Evolutionary conservation across 2,113 vertebrate genomes (phyloP).

Genomic region (Cranoglanis bouderius): DNA sequence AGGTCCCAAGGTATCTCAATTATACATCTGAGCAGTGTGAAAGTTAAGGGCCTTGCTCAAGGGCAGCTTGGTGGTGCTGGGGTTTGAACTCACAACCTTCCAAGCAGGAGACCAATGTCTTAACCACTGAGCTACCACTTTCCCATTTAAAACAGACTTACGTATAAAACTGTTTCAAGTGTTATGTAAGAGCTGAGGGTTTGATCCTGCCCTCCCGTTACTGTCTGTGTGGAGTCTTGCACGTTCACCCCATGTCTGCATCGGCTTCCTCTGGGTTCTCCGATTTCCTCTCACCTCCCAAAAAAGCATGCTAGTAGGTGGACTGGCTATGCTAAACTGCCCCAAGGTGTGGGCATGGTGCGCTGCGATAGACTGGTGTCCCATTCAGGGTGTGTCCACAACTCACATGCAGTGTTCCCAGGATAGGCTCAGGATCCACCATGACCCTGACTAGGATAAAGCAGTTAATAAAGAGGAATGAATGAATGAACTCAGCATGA

Average conservation of each 20-base stretch:
- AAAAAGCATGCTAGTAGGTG: not conserved
- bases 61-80: no score
- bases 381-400: not conserved
- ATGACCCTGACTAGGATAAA: not conserved
- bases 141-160: not conserved
- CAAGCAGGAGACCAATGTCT: no score
- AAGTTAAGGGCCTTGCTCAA: no score
- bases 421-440: not conserved
- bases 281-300: not conserved
- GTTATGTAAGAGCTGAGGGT: not conserved
- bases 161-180: not conserved
- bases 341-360: no score
- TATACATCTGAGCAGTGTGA: no score
- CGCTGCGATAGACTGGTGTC: not conserved
- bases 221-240: slow-evolving; percentile 2
- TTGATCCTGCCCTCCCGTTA: not conserved
- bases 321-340: not conserved
- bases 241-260: not conserved
- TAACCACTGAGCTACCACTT: no score
- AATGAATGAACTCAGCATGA: not conserved
- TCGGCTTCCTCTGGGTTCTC: not conserved
- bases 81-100: no score
- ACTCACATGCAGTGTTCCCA: not conserved
- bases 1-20: no score
- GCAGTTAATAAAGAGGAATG: not conserved